Evolutionary conservation across 2,888 invertebrate species (phyloP).

Genomic region (Dysmachus trigonus): DNA sequence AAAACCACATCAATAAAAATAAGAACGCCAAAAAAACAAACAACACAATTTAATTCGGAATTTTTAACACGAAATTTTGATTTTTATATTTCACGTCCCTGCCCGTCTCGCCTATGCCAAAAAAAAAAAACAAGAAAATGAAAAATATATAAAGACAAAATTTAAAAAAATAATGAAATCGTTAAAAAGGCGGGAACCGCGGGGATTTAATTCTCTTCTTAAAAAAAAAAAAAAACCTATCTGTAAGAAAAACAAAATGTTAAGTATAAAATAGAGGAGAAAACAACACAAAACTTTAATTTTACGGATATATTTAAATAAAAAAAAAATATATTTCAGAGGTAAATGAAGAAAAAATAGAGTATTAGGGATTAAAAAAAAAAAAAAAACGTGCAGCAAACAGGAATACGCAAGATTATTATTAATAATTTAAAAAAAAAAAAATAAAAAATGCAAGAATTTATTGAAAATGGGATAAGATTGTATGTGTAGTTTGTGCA

Average conservation of each 20-base stretch:
- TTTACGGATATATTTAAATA: not conserved
- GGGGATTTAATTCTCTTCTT: too few species aligned
- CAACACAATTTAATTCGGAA: too few species aligned
- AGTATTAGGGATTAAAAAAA: not conserved
- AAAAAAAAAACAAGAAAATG: too few species aligned
- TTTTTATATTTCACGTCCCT: too few species aligned
- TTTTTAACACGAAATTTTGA: too few species aligned
- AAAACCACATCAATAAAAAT: too few species aligned
- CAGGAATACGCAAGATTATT: not conserved
- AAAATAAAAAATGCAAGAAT: not conserved
- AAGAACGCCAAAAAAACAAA: too few species aligned
- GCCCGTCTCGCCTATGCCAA: too few species aligned
- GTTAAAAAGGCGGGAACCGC: too few species aligned
- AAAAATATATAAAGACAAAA: too few species aligned
- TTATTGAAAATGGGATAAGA: slow-evolving; percentile 26
- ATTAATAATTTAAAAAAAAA: slow-evolving; percentile 18
- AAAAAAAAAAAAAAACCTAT: not conserved
- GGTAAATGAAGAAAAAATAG: not conserved
- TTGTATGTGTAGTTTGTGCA: slow-evolving; percentile 39
- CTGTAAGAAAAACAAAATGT: not conserved
- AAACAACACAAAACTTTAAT: not conserved
- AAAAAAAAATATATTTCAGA: not conserved
- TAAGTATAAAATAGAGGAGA: not conserved
- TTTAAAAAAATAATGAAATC: too few species aligned
- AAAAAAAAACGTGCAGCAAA: not conserved